These are phyloP conservation scores for rat (Rattus norvegicus) DNA, from an alignment of 2,113 vertebrate species.

Conservation along the genomic window GRCr8 NC_086025.1:113118001-113118500, in stretches of 20 bases:
- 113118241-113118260: too few species aligned
- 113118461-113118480: too few species aligned
- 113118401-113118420: too few species aligned
- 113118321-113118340: neutral
- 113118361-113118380: too few species aligned
- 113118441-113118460: too few species aligned
- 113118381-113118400: too few species aligned
- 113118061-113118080: constrained; percentile 90
- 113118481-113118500: too few species aligned
- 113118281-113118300: neutral
- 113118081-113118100: constrained; percentile 92
- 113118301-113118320: neutral
- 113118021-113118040: constrained; percentile 93
- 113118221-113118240: too few species aligned
- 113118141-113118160: constrained; percentile 75
- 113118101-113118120: constrained; percentile 94
- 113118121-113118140: constrained; percentile 92
- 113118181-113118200: too few species aligned
- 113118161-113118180: neutral
- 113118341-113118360: too few species aligned
- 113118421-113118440: too few species aligned
- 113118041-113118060: constrained; percentile 88
- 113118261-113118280: neutral
- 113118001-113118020: constrained; percentile 93
- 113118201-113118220: too few species aligned